Conservation (phyloP, 2,113 vertebrate species). For the Vidua macroura region DNA sequence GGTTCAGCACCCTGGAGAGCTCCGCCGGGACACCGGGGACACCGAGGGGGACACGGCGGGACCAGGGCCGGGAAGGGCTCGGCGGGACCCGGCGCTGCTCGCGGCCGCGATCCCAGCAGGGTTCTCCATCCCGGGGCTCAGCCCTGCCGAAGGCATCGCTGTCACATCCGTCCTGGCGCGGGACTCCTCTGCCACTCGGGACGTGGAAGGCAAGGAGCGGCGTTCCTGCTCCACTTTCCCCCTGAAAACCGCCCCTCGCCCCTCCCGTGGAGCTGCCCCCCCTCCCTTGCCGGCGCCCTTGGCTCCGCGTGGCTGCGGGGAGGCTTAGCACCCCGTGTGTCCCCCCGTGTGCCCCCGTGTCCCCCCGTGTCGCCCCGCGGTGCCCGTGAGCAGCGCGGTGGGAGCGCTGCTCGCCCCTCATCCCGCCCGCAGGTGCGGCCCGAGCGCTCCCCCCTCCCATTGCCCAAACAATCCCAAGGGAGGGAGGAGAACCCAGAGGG, state of each 20-base stretch:
- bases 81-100: too few species aligned
- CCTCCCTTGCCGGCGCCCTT: not conserved
- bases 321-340: too few species aligned
- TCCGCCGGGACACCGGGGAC: not conserved
- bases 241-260: too few species aligned
- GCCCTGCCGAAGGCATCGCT: not conserved
- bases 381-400: not conserved
- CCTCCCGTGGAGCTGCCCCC: not conserved
- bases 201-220: not conserved
- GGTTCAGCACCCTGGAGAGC: not conserved
- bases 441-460: not conserved
- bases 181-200: not conserved
- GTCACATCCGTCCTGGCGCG: not conserved
- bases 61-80: too few species aligned
- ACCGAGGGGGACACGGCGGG: not conserved
- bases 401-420: not conserved
- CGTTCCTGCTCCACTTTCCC: not conserved
- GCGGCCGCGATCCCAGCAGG: not conserved
- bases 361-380: too few species aligned
- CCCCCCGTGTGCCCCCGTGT: not conserved
- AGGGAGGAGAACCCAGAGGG: not conserved
- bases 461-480: not conserved
- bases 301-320: not conserved
- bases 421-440: not conserved
- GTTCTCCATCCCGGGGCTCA: not conserved